Conservation (phyloP, 2,888 invertebrate genomes). For the Alentia gelatinosa region DNA sequence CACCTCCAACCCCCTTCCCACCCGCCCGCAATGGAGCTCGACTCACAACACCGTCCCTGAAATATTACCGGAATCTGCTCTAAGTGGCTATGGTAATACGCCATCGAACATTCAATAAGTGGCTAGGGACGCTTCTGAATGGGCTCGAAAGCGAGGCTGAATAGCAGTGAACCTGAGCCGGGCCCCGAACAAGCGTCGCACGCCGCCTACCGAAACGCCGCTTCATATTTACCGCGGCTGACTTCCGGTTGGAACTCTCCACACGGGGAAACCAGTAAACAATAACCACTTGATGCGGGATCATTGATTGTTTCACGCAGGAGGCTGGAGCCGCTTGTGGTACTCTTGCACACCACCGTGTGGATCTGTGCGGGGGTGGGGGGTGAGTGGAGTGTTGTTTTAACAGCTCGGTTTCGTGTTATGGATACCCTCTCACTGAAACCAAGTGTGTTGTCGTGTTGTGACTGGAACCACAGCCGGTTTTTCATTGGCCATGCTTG, state of each 20-base stretch:
- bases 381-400: neutral
- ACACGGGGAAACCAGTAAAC: constrained; percentile 49
- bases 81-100: constrained; percentile 56
- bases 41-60: neutral
- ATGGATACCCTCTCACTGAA: constrained; percentile 35
- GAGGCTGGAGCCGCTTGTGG: neutral
- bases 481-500: neutral
- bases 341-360: neutral
- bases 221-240: constrained; percentile 31
- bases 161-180: neutral
- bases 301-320: constrained; percentile 37
- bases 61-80: constrained; percentile 48
- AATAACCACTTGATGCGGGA: constrained; percentile 43
- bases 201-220: neutral
- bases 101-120: constrained; percentile 51
- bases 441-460: neutral
- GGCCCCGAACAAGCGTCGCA: neutral
- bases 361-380: neutral
- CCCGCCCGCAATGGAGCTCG: neutral
- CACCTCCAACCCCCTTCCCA: neutral
- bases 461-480: neutral
- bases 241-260: constrained; percentile 43
- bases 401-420: neutral
- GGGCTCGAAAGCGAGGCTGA: neutral
- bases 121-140: neutral